Evolutionary conservation across 2,888 invertebrate species (phyloP).

Genomic region (Heteropelma amictum): DNA sequence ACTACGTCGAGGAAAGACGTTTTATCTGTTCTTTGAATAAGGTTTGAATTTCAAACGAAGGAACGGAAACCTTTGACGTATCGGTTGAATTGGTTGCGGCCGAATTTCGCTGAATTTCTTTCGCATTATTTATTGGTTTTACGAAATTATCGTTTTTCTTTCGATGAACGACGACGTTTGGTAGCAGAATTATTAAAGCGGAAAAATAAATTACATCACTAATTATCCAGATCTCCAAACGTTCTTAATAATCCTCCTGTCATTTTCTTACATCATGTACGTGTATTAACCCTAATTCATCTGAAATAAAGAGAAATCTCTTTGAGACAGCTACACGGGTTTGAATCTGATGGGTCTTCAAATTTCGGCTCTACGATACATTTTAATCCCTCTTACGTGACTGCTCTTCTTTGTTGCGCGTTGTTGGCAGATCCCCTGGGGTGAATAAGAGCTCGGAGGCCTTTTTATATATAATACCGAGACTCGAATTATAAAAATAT

Average conservation of each 20-base stretch:
- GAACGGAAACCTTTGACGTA: too few relatives aligned
- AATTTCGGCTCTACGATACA: conserved; percentile 29
- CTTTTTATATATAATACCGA: conserved; percentile 9
- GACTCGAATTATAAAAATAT: conserved; percentile 44
- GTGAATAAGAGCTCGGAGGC: conserved; percentile 9
- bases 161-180: too few relatives aligned
- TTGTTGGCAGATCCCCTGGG: too few relatives aligned
- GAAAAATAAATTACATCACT: too few relatives aligned
- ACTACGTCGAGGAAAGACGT: neutral
- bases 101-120: too few relatives aligned
- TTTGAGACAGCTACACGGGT: neutral
- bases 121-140: too few relatives aligned
- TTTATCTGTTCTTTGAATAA: neutral
- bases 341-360: conserved; percentile 29
- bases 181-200: too few relatives aligned
- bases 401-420: conserved; percentile 6
- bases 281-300: conserved; percentile 6
- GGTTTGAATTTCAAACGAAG: neutral
- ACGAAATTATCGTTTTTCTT: too few relatives aligned
- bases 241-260: too few relatives aligned
- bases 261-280: conserved; percentile 8
- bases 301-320: neutral
- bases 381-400: conserved; percentile 45
- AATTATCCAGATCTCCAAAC: too few relatives aligned
- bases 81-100: too few relatives aligned